phyloP scores from a whole-genome alignment of 2,888 invertebrate genomes.

The Hylaea fasciaria region DNA sequence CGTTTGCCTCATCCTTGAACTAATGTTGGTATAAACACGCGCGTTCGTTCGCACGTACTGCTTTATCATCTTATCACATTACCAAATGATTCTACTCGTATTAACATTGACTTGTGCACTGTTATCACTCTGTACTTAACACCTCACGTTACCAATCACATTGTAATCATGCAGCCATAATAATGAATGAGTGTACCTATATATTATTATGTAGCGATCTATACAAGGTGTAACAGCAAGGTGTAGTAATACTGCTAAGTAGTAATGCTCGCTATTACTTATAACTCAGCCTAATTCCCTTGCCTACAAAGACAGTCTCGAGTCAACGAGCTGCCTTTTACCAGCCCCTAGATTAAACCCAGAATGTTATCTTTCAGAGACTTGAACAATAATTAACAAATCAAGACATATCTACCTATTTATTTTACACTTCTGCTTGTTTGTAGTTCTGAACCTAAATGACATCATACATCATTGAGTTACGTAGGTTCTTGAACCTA shows the following conservation, averaged over 20 bases:
- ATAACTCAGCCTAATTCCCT: no score
- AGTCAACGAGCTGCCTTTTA: no score
- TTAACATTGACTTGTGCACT: not conserved
- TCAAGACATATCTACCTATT: constrained; percentile 11
- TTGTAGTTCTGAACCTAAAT: constrained; percentile 24
- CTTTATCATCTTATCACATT: not conserved
- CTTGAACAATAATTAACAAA: constrained; percentile 5
- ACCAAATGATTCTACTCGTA: not conserved
- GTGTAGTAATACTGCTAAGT: no score
- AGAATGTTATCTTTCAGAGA: not conserved
- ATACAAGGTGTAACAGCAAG: no score
- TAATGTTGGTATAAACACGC: no score
- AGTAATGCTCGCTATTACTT: no score
- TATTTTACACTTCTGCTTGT: constrained; percentile 19
- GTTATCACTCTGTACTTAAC: constrained; percentile 1
- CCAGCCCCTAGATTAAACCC: not conserved
- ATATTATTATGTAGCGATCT: no score
- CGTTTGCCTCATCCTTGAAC: no score
- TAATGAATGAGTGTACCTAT: no score
- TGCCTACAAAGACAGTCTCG: no score
- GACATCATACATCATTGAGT: constrained; percentile 25
- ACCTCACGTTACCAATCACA: not conserved
- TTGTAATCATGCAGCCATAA: no score
- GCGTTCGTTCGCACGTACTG: not conserved
- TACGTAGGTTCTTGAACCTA: not conserved